Evolutionary conservation across 1,140 invertebrate species (phyloP).

Genomic region (Psilanteris sp.): DNA sequence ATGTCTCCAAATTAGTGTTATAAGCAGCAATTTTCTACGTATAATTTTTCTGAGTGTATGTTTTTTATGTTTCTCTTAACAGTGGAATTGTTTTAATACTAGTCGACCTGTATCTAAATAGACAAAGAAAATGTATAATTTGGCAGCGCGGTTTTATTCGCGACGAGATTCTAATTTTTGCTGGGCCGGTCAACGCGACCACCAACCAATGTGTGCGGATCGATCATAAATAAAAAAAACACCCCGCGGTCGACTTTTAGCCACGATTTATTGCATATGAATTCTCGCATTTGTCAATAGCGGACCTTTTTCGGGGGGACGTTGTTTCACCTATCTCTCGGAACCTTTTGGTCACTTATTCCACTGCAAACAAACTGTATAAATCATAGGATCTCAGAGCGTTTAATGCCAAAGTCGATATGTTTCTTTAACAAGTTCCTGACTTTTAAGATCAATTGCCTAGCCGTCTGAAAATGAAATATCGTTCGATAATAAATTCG

Average conservation of each 20-base stretch:
- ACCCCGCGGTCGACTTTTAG: constrained; percentile 55
- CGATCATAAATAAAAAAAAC: constrained; percentile 74
- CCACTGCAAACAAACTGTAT: constrained; percentile 65
- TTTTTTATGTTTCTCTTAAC: no score
- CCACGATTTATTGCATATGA: constrained; percentile 78
- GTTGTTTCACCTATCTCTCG: constrained; percentile 53
- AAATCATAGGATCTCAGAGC: constrained; percentile 64
- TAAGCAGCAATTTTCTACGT: no score
- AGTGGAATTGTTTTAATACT: no score
- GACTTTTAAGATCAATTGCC: constrained; percentile 16
- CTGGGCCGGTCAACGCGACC: constrained; percentile 9
- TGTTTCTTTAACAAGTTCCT: constrained; percentile 13
- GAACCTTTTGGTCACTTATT: constrained; percentile 63
- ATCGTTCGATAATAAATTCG: neutral
- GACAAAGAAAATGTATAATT: no score
- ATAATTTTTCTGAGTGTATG: no score
- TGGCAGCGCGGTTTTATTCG: no score
- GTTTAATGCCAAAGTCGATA: constrained; percentile 45
- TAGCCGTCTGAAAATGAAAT: neutral
- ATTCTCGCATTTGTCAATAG: constrained; percentile 77
- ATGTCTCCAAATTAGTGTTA: no score
- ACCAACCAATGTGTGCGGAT: constrained; percentile 11
- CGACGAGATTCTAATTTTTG: constrained; percentile 20
- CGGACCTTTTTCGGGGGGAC: constrained; percentile 38
- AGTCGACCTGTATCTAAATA: no score